These are phyloP conservation scores for Taurulus bubalis DNA, from an alignment of 2,113 vertebrate genomes.

Conservation along the genomic window DNA sequence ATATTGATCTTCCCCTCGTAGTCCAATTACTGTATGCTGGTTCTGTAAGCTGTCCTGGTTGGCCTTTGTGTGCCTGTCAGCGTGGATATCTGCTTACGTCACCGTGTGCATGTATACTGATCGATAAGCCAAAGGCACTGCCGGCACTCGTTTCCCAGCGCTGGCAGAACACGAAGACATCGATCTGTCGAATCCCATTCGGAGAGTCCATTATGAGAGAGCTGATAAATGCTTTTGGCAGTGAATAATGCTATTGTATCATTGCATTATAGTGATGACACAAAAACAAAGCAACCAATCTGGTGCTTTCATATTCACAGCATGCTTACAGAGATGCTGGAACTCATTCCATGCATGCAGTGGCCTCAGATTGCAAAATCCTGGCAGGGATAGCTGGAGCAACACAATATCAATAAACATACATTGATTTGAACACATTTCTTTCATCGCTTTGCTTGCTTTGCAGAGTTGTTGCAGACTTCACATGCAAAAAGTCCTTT, in stretches of 20 bases:
- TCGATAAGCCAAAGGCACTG: constrained; percentile 66
- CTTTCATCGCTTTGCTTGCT: background rate
- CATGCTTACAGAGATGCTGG: background rate
- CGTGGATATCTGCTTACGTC: constrained; percentile 61
- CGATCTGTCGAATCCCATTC: constrained; percentile 58
- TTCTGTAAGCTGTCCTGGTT: constrained; percentile 47
- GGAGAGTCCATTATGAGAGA: constrained; percentile 40
- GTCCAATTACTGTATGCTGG: constrained; percentile 55
- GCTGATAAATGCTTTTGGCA: constrained; percentile 36
- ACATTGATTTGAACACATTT: background rate
- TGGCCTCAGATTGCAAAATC: background rate
- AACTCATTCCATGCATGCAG: constrained; percentile 1
- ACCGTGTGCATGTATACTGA: constrained; percentile 44
- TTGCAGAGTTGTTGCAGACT: background rate
- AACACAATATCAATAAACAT: constrained; percentile 15
- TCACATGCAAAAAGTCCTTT: constrained; percentile 34
- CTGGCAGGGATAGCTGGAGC: constrained; percentile 3
- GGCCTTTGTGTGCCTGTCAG: constrained; percentile 55
- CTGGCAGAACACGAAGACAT: constrained; percentile 42
- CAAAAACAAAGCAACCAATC: constrained; percentile 32
- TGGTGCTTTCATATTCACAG: constrained; percentile 5
- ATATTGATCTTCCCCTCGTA: constrained; percentile 47
- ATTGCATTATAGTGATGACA: constrained; percentile 17
- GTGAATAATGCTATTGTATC: constrained; percentile 19
- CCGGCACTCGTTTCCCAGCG: constrained; percentile 37